Evolutionary conservation across 2,797 vertebrate species (phyloP), one percentile per base, ranked within the genome.

Genomic region (Tauraco hartlaubi): DNA sequence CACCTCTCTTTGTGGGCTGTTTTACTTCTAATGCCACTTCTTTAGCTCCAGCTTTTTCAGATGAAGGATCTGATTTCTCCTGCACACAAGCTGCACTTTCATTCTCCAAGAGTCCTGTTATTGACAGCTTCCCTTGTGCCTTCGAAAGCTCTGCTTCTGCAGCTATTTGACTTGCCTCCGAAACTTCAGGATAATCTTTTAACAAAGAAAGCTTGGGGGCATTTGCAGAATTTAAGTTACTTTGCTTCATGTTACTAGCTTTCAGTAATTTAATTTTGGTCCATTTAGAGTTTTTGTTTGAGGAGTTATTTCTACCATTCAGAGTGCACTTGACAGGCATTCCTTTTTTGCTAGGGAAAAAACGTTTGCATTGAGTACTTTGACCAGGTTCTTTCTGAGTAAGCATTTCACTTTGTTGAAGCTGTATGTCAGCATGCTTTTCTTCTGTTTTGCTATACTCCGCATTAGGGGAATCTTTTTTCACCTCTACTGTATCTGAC

Each of bases 201-300:
- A 98, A 92, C 64, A 95, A 92, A 66, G 91, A 54, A 95, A 97
- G 81, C 74, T 93, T 98, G 61, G 96, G 91, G 43, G 93, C 79
- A 85, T 91, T 93, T 88, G 96, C 58, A 95, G 92, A 96, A 87
- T 98, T 98, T 78, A 98, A 98, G 88, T 98, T 98, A 97, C 88
- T 98, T 84, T 99, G 99, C 94, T 98, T 98, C 49, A 98, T 97
- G 80, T 99, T 99, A 94, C 99, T 99, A 29, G 98, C 98, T 97
- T 99, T 99, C 25, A 99, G 98, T 90, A 99, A 99, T 96, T 99
- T 99, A 73, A 99, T 99, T 92, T 99, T 99, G 39, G 99, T 99
- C 99, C 99, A 99, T 39, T 99, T 99, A 96, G 98, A 99, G 97
- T 97, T 98, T 96, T 98, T 98, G 88, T 97, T 99, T 98, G 95